Percentiles rank a stretch among this genome's conserved stretches.
Evolutionary conservation across 2,113 vertebrate genomes (phyloP).

Genomic region (Hippocampus guttulatus): DNA sequence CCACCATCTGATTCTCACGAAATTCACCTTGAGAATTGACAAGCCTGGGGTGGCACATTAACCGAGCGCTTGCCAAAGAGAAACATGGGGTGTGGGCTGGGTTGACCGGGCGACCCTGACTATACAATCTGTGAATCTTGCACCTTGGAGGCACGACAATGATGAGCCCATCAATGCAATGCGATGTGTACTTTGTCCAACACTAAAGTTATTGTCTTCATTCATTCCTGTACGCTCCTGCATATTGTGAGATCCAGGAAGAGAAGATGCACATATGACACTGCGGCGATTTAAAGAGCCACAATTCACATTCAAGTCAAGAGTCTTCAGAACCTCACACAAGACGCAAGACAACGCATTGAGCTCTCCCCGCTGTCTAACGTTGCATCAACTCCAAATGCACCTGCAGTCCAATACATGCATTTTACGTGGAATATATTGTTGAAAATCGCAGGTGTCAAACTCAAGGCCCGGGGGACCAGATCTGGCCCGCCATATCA

Average conservation of each 20-base stretch:
- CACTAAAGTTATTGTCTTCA: not conserved
- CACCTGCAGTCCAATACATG: slow-evolving; percentile 7
- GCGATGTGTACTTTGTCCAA: not conserved
- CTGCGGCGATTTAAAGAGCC: slow-evolving; percentile 20
- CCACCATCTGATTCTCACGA: slow-evolving; percentile 40
- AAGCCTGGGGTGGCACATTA: slow-evolving; percentile 39
- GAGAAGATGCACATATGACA: slow-evolving; percentile 17
- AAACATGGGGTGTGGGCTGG: not conserved
- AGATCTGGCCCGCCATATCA: too few species aligned
- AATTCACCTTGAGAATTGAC: slow-evolving; percentile 23
- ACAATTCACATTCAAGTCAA: not conserved
- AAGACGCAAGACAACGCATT: not conserved
- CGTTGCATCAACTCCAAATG: slow-evolving; percentile 7
- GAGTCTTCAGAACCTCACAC: slow-evolving; percentile 5
- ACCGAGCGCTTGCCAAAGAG: slow-evolving; percentile 19
- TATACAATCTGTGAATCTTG: slow-evolving; percentile 8
- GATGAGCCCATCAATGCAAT: not conserved
- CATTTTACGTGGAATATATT: slow-evolving; percentile 12
- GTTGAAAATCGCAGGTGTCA: slow-evolving; percentile 17
- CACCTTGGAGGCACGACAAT: not conserved
- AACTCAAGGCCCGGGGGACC: too few species aligned
- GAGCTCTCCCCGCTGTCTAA: not conserved
- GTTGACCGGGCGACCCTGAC: not conserved
- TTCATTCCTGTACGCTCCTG: not conserved
- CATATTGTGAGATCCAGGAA: slow-evolving; percentile 1